Percentiles rank a stretch among this genome's conserved stretches.
These are phyloP conservation scores for Eilema sororculum DNA, from an alignment of 2,888 invertebrate species.

Conservation along the genomic window DNA sequence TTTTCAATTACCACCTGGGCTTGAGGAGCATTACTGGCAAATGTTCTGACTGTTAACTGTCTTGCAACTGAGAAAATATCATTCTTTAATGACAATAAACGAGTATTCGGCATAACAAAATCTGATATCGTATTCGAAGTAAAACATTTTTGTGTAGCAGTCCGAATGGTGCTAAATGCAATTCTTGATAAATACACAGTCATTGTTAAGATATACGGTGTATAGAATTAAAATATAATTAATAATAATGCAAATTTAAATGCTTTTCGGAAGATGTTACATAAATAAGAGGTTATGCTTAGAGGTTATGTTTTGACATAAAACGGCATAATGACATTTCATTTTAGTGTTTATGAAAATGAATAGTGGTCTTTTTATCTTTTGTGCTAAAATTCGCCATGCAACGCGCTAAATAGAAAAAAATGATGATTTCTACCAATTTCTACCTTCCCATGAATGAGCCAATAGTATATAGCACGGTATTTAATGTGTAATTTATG, in stretches of 20 bases:
- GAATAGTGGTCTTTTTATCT: too few relatives aligned
- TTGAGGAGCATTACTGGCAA: constrained; percentile 63
- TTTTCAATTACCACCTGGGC: constrained; percentile 70
- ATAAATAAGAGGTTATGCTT: constrained; percentile 66
- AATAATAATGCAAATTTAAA: constrained; percentile 22
- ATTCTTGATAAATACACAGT: constrained; percentile 79
- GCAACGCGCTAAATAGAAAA: too few relatives aligned
- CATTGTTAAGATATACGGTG: constrained; percentile 57
- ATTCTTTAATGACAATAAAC: constrained; percentile 55
- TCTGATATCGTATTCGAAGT: constrained; percentile 47
- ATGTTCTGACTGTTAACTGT: constrained; percentile 54
- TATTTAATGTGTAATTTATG: too few relatives aligned
- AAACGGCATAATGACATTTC: constrained; percentile 5
- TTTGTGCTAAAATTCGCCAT: too few relatives aligned
- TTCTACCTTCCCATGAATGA: too few relatives aligned
- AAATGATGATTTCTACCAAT: too few relatives aligned
- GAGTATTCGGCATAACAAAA: constrained; percentile 47
- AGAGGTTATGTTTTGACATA: constrained; percentile 51
- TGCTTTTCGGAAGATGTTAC: constrained; percentile 49
- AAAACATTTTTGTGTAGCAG: constrained; percentile 54
- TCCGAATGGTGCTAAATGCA: constrained; percentile 60
- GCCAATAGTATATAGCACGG: too few relatives aligned
- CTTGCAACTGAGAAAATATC: constrained; percentile 52
- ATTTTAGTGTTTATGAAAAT: too few relatives aligned
- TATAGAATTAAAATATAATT: constrained; percentile 17